A percentile compares a stretch with the other conserved stretches of the same genome.
Evolutionary conservation across 2,113 vertebrate species (phyloP).

Genomic region (Brachionichthys hirsutus): DNA sequence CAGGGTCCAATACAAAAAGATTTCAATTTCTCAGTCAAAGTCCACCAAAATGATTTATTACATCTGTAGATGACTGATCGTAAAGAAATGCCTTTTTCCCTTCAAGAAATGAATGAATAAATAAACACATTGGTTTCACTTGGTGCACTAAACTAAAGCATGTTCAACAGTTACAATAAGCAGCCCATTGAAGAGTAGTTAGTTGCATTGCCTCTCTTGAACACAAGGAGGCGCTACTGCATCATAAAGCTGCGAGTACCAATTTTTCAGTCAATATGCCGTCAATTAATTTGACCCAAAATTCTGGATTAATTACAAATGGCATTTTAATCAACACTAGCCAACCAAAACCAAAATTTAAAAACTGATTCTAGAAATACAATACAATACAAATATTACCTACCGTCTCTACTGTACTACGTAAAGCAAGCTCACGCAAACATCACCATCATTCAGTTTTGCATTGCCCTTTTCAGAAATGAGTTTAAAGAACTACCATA

Average conservation of each 20-base stretch:
- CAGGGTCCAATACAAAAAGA: conserved; percentile 21
- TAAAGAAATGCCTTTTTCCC: conserved; percentile 16
- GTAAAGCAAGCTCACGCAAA: conserved; percentile 26
- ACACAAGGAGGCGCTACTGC: conserved; percentile 16
- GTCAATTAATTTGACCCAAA: not conserved
- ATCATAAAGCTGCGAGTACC: not conserved
- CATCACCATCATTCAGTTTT: conserved; percentile 14
- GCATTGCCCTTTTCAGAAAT: not conserved
- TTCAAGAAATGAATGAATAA: conserved; percentile 9
- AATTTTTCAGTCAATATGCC: not conserved
- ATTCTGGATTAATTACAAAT: not conserved
- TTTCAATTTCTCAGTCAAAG: conserved; percentile 16
- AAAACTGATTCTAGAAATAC: not conserved
- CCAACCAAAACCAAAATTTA: not conserved
- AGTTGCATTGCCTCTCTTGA: conserved; percentile 10
- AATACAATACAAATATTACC: not conserved
- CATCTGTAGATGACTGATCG: conserved; percentile 8
- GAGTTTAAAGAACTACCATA: no score
- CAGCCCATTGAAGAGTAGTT: not conserved
- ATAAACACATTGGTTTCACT: not conserved
- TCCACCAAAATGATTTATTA: conserved; percentile 28
- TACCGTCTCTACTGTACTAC: conserved; percentile 1
- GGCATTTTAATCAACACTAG: conserved; percentile 25
- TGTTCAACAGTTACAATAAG: not conserved
- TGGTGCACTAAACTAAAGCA: not conserved